These are phyloP conservation scores for Solenopsis fugax DNA, from an alignment of 1,140 invertebrate genomes.

Conservation along the genomic window DNA sequence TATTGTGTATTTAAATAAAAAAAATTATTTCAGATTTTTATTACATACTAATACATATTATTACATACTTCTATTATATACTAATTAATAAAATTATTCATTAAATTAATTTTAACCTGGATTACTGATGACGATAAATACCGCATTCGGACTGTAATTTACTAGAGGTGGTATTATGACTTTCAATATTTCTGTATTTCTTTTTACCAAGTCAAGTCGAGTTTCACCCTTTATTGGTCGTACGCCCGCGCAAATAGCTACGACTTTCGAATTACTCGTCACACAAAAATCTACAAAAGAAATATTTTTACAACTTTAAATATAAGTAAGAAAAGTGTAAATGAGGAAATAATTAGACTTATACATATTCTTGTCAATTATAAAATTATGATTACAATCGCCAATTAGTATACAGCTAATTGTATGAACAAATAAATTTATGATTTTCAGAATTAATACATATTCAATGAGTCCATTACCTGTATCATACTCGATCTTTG, in stretches of 20 bases:
- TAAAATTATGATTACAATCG: not conserved
- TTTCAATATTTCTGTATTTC: constrained; percentile 89
- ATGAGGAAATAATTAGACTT: not conserved
- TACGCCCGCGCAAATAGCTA: constrained; percentile 88
- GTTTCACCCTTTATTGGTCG: constrained; percentile 87
- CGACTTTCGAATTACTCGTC: constrained; percentile 87
- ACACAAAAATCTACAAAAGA: constrained; percentile 87
- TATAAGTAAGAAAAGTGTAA: not conserved
- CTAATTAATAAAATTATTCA: not conserved
- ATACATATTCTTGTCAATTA: not conserved
- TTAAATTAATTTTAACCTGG: constrained; percentile 85
- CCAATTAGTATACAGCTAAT: not conserved
- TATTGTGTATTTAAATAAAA: not conserved
- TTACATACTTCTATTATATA: not conserved
- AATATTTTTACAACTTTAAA: not conserved
- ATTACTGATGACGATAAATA: constrained; percentile 89
- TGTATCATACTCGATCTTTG: constrained; percentile 86
- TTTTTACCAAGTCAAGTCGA: constrained; percentile 87
- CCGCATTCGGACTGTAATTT: constrained; percentile 88
- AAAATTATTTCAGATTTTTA: not conserved
- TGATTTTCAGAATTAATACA: not conserved
- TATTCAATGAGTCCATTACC: constrained; percentile 77
- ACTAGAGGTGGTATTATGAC: constrained; percentile 87
- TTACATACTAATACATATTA: not conserved
- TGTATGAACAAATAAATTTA: not conserved